Conservation (phyloP, 2,113 vertebrate genomes). For the Leiothrix lutea region DNA sequence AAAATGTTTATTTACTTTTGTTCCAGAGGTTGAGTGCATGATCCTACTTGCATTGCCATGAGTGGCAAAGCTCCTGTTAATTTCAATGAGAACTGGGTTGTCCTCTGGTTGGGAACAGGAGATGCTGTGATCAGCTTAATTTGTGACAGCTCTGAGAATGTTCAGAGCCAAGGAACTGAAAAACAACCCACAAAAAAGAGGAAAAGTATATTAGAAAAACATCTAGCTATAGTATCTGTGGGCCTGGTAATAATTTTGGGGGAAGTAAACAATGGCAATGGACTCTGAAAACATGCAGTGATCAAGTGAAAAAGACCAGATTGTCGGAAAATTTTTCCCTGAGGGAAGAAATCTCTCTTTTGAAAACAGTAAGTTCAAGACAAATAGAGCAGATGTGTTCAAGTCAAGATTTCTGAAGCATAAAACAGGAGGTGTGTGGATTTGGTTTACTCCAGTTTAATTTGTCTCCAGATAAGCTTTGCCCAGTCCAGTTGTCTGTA, state of each 20-base stretch:
- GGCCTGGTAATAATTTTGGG: constrained; percentile 10
- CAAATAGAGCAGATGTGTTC: background rate
- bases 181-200: background rate
- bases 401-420: background rate
- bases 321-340: background rate
- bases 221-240: background rate
- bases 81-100: background rate
- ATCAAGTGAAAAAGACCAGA: background rate
- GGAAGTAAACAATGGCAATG: constrained; percentile 2
- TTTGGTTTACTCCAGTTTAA: background rate
- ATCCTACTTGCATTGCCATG: background rate
- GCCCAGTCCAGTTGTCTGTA: background rate
- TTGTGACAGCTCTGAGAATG: background rate
- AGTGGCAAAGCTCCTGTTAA: background rate
- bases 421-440: background rate
- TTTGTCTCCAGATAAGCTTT: background rate
- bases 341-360: background rate
- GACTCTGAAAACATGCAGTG: background rate
- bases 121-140: background rate
- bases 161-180: background rate
- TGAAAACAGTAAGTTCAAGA: background rate
- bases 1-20: constrained; percentile 11
- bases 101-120: background rate
- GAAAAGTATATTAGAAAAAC: background rate
- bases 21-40: background rate